Evolutionary conservation across 2,113 vertebrate genomes (phyloP), one percentile per base, ranked within the genome.

Genomic region (Otus sunia): DNA sequence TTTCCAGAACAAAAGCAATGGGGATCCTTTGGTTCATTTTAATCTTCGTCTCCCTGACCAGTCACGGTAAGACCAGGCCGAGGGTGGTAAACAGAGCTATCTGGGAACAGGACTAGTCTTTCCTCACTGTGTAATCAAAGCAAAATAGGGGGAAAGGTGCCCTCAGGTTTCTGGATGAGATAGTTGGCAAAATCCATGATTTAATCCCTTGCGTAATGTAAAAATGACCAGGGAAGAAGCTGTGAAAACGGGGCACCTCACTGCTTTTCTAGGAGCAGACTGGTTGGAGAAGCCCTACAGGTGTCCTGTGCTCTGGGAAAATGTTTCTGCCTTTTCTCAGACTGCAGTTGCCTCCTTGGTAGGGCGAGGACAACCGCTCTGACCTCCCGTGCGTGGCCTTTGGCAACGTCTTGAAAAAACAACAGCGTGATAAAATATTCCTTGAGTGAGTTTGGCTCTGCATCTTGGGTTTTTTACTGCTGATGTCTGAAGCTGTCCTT

Each of bases 1-100:
- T 81, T 77, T 62, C 92, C 95, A 94, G 91, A 59, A 73, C 34
- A 25, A 84, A 59, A 94, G 94, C 47, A 15, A 96, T 95, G 97
- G 25, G 43, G 56, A 94, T 92, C 79, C 73, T 96, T 13, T 53
- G 88, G 56, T 32, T 94, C 29, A 5, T 94, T 50, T 36, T 92
- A 4, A 64, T 97, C 14, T 62, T 96, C 94, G 0, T 82, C 76
- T 89, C 56, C 41, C 37, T 97, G 62, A 15, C 7, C 22, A 2
- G 32, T 36, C 76, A 92, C 3, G 96, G 97, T 97, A 97, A 97
- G 96, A 86, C 10, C 53, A 86, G 78, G 71, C 55, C 3, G 11
- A 81, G 92, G 88, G 67, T 56, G 64, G 75, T 71, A 71, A 55
- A 45, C 2, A 59, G n/a, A 59, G 56, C 20, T 66, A 29, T 50